phyloP scores from a whole-genome alignment of 92 coral and sea anemone species.

The Palythoa grandiflora region DNA sequence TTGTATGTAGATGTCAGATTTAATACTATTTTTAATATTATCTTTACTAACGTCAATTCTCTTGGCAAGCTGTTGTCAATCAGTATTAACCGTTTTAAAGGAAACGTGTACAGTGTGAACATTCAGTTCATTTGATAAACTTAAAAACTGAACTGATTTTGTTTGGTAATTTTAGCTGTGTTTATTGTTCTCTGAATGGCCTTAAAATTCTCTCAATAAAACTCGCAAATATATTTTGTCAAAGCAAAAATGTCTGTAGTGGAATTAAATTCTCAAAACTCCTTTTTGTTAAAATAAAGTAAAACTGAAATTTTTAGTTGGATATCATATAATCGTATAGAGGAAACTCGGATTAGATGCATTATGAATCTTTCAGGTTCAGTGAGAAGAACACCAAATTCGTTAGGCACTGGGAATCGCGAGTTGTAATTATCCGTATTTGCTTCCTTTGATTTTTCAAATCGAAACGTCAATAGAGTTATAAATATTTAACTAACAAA shows the following conservation, averaged over 20 bases:
- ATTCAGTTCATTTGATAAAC: no score
- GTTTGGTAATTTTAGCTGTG: no score
- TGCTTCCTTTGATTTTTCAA: background rate
- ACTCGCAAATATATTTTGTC: background rate
- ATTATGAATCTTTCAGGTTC: background rate
- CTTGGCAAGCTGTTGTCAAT: no score
- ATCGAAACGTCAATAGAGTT: background rate
- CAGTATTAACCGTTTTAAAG: no score
- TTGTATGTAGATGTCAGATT: no score
- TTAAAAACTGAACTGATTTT: no score
- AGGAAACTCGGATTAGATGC: background rate
- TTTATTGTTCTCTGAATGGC: no score
- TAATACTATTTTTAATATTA: no score
- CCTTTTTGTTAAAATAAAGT: background rate
- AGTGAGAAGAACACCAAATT: background rate
- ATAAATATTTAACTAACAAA: no score
- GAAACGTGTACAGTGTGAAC: no score
- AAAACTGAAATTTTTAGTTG: background rate
- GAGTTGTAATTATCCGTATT: background rate
- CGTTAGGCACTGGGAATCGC: background rate
- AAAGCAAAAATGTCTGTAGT: background rate
- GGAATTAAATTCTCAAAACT: background rate
- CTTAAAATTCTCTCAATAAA: background rate
- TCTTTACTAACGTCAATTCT: no score
- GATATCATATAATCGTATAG: background rate